phyloP scores from a whole-genome alignment of 2,113 vertebrate species.

The Drymodes brunneopygia region DNA sequence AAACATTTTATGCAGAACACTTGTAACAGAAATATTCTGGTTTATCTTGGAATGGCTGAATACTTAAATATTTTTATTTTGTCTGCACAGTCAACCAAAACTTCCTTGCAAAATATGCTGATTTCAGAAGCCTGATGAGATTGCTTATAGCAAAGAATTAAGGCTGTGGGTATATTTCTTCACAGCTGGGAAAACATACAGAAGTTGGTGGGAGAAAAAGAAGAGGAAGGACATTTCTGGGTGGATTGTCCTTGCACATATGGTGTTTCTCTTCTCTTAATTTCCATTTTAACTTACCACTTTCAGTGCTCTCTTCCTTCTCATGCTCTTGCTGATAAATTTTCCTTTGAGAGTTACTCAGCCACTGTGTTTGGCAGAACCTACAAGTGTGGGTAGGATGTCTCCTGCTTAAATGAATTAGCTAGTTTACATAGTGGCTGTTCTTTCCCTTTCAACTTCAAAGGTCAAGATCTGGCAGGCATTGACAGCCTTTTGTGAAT shows the following conservation, averaged over 20 bases:
- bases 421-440: background rate
- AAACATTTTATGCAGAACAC: background rate
- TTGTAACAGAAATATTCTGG: background rate
- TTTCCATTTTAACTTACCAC: background rate
- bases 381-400: background rate
- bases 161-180: background rate
- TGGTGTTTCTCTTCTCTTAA: background rate
- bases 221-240: background rate
- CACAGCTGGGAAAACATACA: background rate
- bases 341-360: background rate
- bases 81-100: background rate
- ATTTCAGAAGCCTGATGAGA: background rate
- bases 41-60: background rate
- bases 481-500: background rate
- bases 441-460: background rate
- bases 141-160: background rate
- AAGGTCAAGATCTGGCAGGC: background rate
- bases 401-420: background rate
- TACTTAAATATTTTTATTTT: background rate
- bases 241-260: background rate
- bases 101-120: background rate
- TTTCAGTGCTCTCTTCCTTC: background rate
- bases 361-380: background rate
- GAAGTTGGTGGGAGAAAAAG: background rate
- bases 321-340: background rate